Evolutionary conservation across 2,113 vertebrate species (phyloP).

Genomic region (Xenopus borealis): DNA sequence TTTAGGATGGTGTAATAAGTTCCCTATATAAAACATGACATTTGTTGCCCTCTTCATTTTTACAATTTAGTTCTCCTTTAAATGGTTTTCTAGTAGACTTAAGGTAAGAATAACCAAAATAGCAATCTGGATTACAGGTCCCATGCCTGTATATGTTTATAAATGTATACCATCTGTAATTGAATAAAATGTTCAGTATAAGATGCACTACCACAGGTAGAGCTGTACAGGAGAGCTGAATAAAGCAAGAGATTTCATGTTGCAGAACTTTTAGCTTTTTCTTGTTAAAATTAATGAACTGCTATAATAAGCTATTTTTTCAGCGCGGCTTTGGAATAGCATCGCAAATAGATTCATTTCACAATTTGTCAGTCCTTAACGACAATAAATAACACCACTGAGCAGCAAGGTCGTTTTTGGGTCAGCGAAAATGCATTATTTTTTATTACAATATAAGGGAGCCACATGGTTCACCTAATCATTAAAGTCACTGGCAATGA

Average conservation of each 20-base stretch:
- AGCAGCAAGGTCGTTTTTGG: slow-evolving; percentile 14
- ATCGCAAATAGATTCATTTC: slow-evolving; percentile 4
- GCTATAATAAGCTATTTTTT: background rate
- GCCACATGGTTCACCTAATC: slow-evolving; percentile 3
- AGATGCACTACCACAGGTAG: too few relatives aligned
- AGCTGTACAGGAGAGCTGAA: background rate
- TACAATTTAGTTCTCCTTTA: too few relatives aligned
- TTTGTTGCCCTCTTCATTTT: too few relatives aligned
- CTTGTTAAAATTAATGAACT: background rate
- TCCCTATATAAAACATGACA: too few relatives aligned
- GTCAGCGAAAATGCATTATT: slow-evolving; percentile 31
- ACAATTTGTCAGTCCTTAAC: background rate
- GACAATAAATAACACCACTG: slow-evolving; percentile 23
- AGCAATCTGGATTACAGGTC: too few relatives aligned
- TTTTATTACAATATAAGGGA: slow-evolving; percentile 23
- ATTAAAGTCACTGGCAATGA: slow-evolving; percentile 22
- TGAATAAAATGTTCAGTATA: too few relatives aligned
- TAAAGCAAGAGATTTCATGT: background rate
- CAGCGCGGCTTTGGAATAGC: too few relatives aligned
- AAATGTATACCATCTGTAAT: too few relatives aligned
- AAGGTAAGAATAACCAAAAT: too few relatives aligned
- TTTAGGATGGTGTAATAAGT: too few relatives aligned
- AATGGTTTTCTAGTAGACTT: too few relatives aligned
- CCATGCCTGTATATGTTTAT: too few relatives aligned
- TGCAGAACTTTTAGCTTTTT: background rate